These are phyloP conservation scores for Autographa pulchrina DNA, from an alignment of 2,888 invertebrate genomes.

Conservation along the genomic window DNA sequence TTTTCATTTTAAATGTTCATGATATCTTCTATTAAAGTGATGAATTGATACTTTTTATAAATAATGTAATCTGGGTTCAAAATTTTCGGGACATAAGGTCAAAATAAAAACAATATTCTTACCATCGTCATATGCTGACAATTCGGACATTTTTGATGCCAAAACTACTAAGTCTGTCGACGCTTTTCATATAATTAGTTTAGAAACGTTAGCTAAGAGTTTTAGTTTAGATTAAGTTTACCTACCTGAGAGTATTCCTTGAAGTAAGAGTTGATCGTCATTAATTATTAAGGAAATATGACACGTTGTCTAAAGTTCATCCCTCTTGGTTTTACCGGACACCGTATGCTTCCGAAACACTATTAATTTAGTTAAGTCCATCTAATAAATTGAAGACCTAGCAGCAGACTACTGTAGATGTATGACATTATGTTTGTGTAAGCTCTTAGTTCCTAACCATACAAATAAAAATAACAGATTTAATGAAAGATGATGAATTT, in stretches of 20 bases:
- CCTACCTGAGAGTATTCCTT: no score
- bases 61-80: not conserved
- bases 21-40: not conserved
- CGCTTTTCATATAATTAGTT: no score
- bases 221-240: no score
- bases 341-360: constrained; percentile 37
- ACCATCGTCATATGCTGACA: no score
- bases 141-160: no score
- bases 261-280: constrained; percentile 21
- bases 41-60: not conserved
- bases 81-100: not conserved
- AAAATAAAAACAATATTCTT: not conserved
- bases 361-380: constrained; percentile 31
- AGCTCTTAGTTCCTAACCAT: no score
- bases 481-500: no score
- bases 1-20: not conserved
- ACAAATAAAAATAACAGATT: no score
- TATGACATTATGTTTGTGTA: no score
- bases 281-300: constrained; percentile 35
- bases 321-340: constrained; percentile 16
- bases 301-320: not conserved
- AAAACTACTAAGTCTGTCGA: no score
- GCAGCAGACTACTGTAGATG: no score
- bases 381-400: not conserved
- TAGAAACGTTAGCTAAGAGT: no score